Evolutionary conservation across 1,140 invertebrate species (phyloP), one percentile per base, ranked within the genome.

Genomic region (Atta texana): DNA sequence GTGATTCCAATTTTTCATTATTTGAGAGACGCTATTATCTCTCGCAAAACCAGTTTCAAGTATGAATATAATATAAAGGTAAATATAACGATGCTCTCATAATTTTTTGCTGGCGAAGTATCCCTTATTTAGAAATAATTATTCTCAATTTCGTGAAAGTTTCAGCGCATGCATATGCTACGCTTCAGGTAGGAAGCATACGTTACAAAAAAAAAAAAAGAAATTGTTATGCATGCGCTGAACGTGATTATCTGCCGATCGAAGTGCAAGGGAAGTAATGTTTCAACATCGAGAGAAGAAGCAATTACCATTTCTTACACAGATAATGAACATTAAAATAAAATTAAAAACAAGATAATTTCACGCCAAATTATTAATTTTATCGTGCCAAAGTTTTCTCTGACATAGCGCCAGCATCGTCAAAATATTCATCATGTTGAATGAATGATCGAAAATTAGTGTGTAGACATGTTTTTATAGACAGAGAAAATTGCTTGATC

Each of bases 111-210:
- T 44, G 39, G 53, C 53, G 31, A 87, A 61, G 21, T 71, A 86
- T 64, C 75, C 78, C 24, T 82, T 69, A 64, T 85, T 80, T 86
- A 88, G 66, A 85, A 69, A 80, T 85, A 87, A 92, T 92, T 91
- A 89, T 90, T 89, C 68, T 21, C 85, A 78, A 91, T 90, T 74
- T 78, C 88, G 91, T 91, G 92, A 92, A 92, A 92, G 92, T 92
- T 86, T 57, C 72, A 71, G 55, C 55, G 53, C 21, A 53, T 10
- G 24, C 71, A 75, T 75, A 66, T 78, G 66, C 59, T 31, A 31
- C 53, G 34, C 71, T 78, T 61, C 66, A 44, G 61, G 74, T 72
- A 90, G 88, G 89, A 90, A 90, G 88, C 85, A 63, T 18, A 63
- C 44, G 44, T 89, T 81, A 71, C 61, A 86, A 87, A 87, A 85